These are phyloP conservation scores for Phenganax stokvisi DNA, from an alignment of 92 coral and sea anemone species.

Conservation along the genomic window DNA sequence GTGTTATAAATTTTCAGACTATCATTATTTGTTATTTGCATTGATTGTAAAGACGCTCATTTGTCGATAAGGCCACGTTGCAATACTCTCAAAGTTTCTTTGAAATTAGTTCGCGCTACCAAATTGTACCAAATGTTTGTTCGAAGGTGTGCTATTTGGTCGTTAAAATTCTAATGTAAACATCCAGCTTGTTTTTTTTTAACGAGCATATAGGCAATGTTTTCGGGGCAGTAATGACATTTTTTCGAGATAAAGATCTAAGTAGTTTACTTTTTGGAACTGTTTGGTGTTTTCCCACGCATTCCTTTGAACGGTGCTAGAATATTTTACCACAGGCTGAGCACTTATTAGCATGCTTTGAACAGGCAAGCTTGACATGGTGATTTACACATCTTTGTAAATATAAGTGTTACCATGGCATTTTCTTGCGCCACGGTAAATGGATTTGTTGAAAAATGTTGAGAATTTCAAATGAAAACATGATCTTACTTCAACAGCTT, in stretches of 20 bases:
- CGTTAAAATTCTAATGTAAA: not conserved
- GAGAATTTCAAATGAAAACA: conserved; percentile 7
- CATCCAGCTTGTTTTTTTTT: not conserved
- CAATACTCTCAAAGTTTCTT: not conserved
- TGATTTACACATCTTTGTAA: not conserved
- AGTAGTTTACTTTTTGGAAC: not conserved
- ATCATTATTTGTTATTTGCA: not conserved
- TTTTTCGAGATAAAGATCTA: not conserved
- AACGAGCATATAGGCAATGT: not conserved
- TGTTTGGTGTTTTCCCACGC: conserved; percentile 31
- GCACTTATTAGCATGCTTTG: not conserved
- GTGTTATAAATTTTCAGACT: too few relatives aligned
- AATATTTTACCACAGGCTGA: conserved; percentile 23
- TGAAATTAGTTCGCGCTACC: not conserved
- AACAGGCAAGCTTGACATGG: not conserved
- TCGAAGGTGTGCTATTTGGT: too few relatives aligned
- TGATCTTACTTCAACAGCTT: not conserved
- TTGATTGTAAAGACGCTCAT: not conserved
- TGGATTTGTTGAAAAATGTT: not conserved
- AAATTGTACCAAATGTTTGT: not conserved
- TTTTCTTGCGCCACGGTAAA: not conserved
- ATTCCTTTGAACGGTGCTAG: conserved; percentile 15
- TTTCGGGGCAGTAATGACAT: not conserved
- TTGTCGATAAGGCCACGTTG: not conserved
- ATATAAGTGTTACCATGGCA: conserved; percentile 26